Conservation (phyloP, 2,113 vertebrate genomes). For the Miniopterus natalensis region DNA sequence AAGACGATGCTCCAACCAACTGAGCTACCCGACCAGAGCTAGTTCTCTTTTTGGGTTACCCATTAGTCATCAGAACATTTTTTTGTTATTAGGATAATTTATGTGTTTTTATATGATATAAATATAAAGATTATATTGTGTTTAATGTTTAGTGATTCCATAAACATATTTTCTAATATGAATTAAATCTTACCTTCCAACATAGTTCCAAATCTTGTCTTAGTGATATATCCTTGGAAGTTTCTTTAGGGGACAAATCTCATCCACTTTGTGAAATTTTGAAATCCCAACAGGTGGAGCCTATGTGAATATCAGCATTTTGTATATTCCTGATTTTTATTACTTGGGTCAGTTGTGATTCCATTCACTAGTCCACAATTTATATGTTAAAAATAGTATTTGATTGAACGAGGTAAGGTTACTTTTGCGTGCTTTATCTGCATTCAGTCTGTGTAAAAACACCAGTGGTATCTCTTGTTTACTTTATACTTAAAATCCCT, state of each 20-base stretch:
- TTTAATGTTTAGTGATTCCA: neutral
- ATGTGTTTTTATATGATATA: neutral
- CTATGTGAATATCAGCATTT: neutral
- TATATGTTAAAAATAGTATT: neutral
- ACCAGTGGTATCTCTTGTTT: neutral
- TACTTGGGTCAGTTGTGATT: neutral
- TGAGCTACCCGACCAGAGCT: neutral
- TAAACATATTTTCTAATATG: slow-evolving; percentile 36
- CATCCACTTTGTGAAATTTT: slow-evolving; percentile 28
- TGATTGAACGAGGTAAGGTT: neutral
- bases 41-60: neutral
- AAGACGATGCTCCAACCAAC: neutral
- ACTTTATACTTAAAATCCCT: neutral
- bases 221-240: neutral
- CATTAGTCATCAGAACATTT: slow-evolving; percentile 26
- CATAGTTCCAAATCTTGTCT: neutral
- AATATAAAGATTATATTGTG: neutral
- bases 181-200: slow-evolving; percentile 11
- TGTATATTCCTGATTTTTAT: neutral
- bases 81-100: neutral
- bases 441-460: neutral
- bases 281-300: neutral
- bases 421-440: neutral
- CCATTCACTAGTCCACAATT: neutral
- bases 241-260: neutral